phyloP scores from a whole-genome alignment of 2,888 invertebrate genomes.

The Notodonta dromedarius region DNA sequence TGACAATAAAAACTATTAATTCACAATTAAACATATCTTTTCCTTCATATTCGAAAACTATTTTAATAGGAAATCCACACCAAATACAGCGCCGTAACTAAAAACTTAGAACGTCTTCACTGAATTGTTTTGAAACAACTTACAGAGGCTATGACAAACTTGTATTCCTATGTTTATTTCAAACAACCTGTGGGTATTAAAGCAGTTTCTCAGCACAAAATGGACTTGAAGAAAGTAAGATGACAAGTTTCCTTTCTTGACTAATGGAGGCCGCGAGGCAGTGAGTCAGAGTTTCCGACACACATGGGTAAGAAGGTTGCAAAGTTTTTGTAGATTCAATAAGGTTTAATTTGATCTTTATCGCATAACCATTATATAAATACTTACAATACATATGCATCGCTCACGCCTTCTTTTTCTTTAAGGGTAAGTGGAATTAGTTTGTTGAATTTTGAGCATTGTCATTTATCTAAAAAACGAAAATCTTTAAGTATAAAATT shows the following conservation, averaged over 20 bases:
- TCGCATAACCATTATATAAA: constrained; percentile 10
- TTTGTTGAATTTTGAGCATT: background rate
- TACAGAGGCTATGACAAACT: no score
- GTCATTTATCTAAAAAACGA: background rate
- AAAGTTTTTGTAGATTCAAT: constrained; percentile 21
- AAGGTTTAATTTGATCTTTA: constrained; percentile 18
- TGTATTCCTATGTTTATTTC: no score
- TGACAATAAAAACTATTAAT: no score
- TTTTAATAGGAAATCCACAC: no score
- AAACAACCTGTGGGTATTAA: background rate
- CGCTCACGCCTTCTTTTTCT: background rate
- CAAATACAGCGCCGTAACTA: no score
- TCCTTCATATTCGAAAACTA: no score
- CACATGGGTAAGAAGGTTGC: constrained; percentile 43
- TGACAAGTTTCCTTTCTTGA: constrained; percentile 53
- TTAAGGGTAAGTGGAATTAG: background rate
- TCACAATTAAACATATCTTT: no score
- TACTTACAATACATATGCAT: background rate
- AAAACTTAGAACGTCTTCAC: no score
- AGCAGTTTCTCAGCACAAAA: constrained; percentile 10
- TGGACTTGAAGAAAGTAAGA: constrained; percentile 43
- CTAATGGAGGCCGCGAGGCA: constrained; percentile 28
- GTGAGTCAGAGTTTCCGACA: constrained; percentile 51
- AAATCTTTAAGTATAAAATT: no score
- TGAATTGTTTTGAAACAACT: no score